Conservation (phyloP, 2,888 invertebrate species). For the Drosophila paranaensis region DNA sequence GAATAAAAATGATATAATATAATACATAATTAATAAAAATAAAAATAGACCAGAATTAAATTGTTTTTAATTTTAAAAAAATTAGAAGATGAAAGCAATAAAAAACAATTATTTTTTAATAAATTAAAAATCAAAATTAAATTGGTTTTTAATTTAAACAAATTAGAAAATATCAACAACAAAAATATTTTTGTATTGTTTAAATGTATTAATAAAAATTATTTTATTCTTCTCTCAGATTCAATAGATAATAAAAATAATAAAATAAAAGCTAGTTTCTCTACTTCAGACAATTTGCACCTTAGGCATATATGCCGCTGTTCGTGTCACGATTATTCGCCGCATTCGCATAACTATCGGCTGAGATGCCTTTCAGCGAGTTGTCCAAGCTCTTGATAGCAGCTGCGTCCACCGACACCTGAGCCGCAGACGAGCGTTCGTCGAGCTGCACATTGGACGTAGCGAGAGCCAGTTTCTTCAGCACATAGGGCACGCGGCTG, state of each 20-base stretch:
- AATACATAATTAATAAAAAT: too few species aligned
- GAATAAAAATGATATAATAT: too few species aligned
- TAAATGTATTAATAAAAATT: not conserved
- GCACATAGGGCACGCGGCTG: constrained; percentile 83
- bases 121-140: too few species aligned
- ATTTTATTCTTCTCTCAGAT: not conserved
- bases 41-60: too few species aligned
- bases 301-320: constrained; percentile 56
- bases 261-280: constrained; percentile 14
- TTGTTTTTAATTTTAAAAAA: too few species aligned
- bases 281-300: constrained; percentile 18
- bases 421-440: constrained; percentile 36
- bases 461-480: constrained; percentile 41
- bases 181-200: too few species aligned
- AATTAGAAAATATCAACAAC: too few species aligned
- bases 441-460: constrained; percentile 23
- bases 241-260: constrained; percentile 46
- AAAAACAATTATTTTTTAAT: too few species aligned
- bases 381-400: constrained; percentile 6
- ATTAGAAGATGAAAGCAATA: too few species aligned
- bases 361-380: constrained; percentile 11
- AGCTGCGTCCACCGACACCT: not conserved
- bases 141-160: too few species aligned
- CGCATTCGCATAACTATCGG: constrained; percentile 60
- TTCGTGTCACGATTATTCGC: constrained; percentile 40